Base-by-base conservation (phyloP, 1,140 invertebrate species). In the Aphelinus certus region DNA sequence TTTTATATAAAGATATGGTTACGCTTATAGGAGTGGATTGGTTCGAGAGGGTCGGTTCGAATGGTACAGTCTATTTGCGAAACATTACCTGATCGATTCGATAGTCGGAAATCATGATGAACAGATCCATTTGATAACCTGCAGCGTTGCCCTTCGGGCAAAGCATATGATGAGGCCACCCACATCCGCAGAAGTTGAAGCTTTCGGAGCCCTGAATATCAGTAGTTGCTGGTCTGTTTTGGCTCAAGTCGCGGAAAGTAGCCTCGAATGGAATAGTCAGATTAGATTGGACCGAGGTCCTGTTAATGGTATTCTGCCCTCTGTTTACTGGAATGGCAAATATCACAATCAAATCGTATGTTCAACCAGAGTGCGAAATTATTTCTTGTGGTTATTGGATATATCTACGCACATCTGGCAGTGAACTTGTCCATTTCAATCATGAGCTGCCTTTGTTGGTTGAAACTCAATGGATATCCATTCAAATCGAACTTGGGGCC, bases 91-190 rank as follows among this genome's bases (percentile, higher is more conserved):
- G 89, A 80, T 96, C 94, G 5, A 91, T 89, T 9, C 88, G 87
- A 81, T 91, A 94, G 85, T 96, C 91, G 47, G 94, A 93, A 10
- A 95, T 88, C 94, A 96, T 96, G 57, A 92, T 92, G 83, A 95
- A 96, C 3, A 96, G 83, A 69, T 94, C 90, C 81, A 92, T 92
- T 0, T 87, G 84, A 81, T 91, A 91, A 42, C 95, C 95, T 72
- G 90, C 89, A 2, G 88, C 83, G 2, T 85, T 91, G 46, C 95
- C 95, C 84, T 92, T 94, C 0, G 95, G 92, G 46, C 95, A 83
- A 1, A 96, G 88, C 92, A 96, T 92, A 82, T 96, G 94, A 62
- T 95, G 91, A 1, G 95, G 95, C 94, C 94, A 96, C 61, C 95
- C 95, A 83, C 95, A 96, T 53, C 95, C 94, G 84, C 95, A 96